Base-by-base conservation (phyloP, 2,888 invertebrate genomes). In the Atrina japonica region DNA sequence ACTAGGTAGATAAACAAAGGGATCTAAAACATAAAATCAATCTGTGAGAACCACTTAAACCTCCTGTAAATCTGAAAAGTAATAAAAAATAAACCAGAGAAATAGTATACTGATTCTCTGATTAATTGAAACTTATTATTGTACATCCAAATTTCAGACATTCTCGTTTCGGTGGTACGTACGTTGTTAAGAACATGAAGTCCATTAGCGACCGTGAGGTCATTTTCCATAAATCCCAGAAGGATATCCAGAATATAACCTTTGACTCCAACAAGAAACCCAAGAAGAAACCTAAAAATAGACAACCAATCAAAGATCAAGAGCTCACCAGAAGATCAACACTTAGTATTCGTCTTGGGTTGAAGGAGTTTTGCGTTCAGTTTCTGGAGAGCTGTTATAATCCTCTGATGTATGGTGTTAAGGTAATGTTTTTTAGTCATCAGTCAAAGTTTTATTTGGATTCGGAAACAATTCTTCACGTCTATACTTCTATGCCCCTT, bases 101-200 rank as follows among this genome's bases (percentile, higher is more conserved):
- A n/a, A n/a, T n/a, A n/a, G n/a, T n/a, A n/a, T n/a, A n/a, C n/a
- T n/a, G n/a, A n/a, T n/a, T n/a, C n/a, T n/a, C n/a, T n/a, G n/a
- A n/a, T n/a, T n/a, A n/a, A n/a, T n/a, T n/a, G n/a, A n/a, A n/a
- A n/a, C n/a, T n/a, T n/a, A n/a, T n/a, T n/a, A n/a, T n/a, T n/a
- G n/a, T n/a, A n/a, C n/a, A n/a, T n/a, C n/a, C n/a, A n/a, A n/a
- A n/a, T 55, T 85, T 45, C 73, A 95, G 97, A 83, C 97, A 97
- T 91, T 97, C 97, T 0, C 93, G 96, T 76, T 98, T 98, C 90
- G 97, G 97, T 40, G 98, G 98, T 60, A 97, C 97, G 9, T 99
- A 94, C 92, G 94, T 96, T 0, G 94, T 99, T 21, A 94, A 95
- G 89, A 97, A 98, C 89, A 94, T 98, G 93, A 97, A 97, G 91